Percentiles rank a stretch among this genome's conserved stretches.
phyloP scores from a whole-genome alignment of 1,140 invertebrate species.

The Ips typographus region DNA sequence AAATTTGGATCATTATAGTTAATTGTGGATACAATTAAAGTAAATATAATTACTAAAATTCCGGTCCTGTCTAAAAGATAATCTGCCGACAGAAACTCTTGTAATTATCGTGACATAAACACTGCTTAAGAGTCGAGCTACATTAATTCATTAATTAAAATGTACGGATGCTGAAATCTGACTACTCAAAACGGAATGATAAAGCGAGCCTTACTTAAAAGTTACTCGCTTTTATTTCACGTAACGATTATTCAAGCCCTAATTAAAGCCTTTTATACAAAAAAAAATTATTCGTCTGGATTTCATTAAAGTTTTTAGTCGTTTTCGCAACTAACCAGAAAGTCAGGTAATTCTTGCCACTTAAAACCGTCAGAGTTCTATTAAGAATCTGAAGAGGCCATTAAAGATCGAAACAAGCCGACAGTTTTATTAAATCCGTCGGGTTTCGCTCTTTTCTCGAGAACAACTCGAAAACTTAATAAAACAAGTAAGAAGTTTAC shows the following conservation, averaged over 20 bases:
- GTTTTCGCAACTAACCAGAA: neutral
- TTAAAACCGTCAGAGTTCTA: conserved; percentile 18
- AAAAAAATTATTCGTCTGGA: too few relatives aligned
- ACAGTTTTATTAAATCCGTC: conserved; percentile 24
- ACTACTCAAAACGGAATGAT: conserved; percentile 31
- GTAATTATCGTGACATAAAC: conserved; percentile 54
- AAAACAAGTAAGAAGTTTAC: conserved; percentile 23
- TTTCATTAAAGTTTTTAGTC: too few relatives aligned
- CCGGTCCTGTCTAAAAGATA: conserved; percentile 34
- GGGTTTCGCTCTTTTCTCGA: conserved; percentile 6
- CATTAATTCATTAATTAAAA: conserved; percentile 55
- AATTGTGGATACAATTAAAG: neutral
- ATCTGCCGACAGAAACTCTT: conserved; percentile 48
- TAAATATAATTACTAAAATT: conserved; percentile 2
- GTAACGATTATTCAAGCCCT: conserved; percentile 17
- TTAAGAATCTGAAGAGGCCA: conserved; percentile 10
- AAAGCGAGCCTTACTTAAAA: conserved; percentile 25
- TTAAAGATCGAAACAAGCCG: conserved; percentile 12
- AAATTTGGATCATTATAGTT: neutral
- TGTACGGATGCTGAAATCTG: conserved; percentile 38
- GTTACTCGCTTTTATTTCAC: conserved; percentile 22
- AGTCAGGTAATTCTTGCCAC: conserved; percentile 6
- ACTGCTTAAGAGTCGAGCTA: conserved; percentile 53
- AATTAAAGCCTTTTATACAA: conserved; percentile 8
- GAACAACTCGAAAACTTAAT: conserved; percentile 28